These are phyloP conservation scores for Diorhabda elongata DNA, from an alignment of 1,140 invertebrate species.

Conservation along the genomic window DNA sequence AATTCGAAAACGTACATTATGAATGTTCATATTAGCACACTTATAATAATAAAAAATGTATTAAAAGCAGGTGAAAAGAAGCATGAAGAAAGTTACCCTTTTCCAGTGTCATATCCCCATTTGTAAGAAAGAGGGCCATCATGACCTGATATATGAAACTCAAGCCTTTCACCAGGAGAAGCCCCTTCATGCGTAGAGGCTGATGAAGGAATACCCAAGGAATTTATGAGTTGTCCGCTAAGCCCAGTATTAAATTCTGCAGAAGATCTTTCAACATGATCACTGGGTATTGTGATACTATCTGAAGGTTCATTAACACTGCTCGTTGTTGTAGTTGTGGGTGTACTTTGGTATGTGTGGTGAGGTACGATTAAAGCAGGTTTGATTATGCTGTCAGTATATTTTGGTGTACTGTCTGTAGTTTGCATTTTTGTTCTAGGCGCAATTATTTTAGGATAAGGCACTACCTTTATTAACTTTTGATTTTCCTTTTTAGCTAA, in stretches of 20 bases:
- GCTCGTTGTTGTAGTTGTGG: neutral
- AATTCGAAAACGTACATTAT: too few relatives aligned
- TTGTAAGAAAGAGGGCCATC: slow-evolving; percentile 79
- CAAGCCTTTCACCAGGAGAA: slow-evolving; percentile 42
- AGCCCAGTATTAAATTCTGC: slow-evolving; percentile 11
- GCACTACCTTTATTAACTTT: slow-evolving; percentile 29
- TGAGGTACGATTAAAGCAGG: neutral
- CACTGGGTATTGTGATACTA: neutral
- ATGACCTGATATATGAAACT: slow-evolving; percentile 63
- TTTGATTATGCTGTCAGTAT: neutral
- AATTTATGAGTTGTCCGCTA: slow-evolving; percentile 14
- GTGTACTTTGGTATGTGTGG: too few relatives aligned
- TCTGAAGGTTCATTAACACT: neutral
- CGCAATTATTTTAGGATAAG: neutral
- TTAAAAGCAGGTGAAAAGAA: neutral
- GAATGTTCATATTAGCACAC: too few relatives aligned
- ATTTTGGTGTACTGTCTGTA: neutral
- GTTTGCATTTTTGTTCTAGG: neutral
- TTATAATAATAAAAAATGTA: too few relatives aligned
- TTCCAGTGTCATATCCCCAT: slow-evolving; percentile 83
- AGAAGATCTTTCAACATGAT: neutral
- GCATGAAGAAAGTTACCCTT: slow-evolving; percentile 60
- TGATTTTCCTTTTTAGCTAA: slow-evolving; percentile 42
- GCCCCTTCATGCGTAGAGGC: slow-evolving; percentile 8
- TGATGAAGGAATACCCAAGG: slow-evolving; percentile 17